These are phyloP conservation scores for Oophaga pumilio DNA, from an alignment of 2,113 vertebrate species.

Conservation along the genomic window DNA sequence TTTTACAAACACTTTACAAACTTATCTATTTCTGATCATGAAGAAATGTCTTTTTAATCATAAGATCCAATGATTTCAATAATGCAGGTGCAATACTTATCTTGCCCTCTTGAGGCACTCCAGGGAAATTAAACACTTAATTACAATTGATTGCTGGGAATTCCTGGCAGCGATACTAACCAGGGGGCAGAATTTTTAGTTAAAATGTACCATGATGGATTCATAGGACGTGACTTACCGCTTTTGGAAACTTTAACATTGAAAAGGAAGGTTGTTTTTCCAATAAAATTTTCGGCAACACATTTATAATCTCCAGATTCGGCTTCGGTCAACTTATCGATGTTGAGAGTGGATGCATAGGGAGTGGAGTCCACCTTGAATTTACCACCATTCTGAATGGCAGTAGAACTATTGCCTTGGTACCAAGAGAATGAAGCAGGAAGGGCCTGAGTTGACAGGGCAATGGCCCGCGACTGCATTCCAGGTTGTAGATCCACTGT, in stretches of 20 bases:
- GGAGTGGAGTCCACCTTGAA: neutral
- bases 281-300: neutral
- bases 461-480: neutral
- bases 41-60: too few species aligned
- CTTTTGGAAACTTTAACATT: neutral
- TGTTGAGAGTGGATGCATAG: neutral
- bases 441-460: neutral
- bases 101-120: too few species aligned
- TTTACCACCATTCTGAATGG: neutral
- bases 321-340: neutral
- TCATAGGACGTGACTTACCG: neutral
- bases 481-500: neutral
- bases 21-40: too few species aligned
- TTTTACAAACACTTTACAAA: too few species aligned
- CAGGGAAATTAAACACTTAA: too few species aligned
- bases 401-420: neutral
- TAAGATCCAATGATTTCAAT: too few species aligned
- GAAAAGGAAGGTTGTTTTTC: neutral
- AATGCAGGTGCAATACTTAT: too few species aligned
- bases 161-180: too few species aligned
- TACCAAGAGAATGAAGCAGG: conserved; percentile 5
- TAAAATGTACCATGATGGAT: neutral
- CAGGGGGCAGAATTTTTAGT: too few species aligned
- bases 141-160: too few species aligned
- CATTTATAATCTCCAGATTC: conserved; percentile 27